These are phyloP conservation scores for Antheraea assamensis DNA, from an alignment of 2,888 invertebrate genomes.

Conservation along the genomic window DNA sequence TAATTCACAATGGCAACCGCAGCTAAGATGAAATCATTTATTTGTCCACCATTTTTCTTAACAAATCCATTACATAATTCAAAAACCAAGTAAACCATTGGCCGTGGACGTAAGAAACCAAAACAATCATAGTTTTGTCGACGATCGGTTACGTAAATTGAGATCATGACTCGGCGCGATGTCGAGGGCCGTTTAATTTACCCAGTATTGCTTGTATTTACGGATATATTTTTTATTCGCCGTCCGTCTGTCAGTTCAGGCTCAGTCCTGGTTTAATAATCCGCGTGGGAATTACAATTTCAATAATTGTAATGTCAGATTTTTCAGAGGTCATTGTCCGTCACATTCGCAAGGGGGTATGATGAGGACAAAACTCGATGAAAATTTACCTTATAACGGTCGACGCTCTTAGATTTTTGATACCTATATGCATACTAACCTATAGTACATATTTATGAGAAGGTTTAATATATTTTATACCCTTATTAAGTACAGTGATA, in stretches of 20 bases:
- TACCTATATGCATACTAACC: no score
- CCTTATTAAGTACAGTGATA: no score
- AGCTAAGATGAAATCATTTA: conserved; percentile 23
- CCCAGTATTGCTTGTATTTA: background rate
- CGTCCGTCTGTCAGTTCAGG: background rate
- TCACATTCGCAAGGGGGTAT: background rate
- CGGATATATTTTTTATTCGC: background rate
- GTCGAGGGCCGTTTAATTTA: conserved; percentile 18
- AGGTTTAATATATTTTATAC: no score
- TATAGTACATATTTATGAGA: no score
- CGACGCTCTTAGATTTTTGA: no score
- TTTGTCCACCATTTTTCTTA: conserved; percentile 34
- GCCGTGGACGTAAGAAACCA: conserved; percentile 39
- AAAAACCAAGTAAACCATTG: conserved; percentile 46
- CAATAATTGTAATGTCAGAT: background rate
- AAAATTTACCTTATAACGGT: no score
- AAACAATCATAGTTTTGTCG: conserved; percentile 47
- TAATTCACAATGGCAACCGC: conserved; percentile 7
- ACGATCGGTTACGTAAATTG: conserved; percentile 59
- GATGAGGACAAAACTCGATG: background rate
- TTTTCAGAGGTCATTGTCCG: background rate
- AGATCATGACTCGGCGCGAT: conserved; percentile 46
- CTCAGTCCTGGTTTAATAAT: background rate
- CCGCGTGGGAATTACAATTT: background rate
- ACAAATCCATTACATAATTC: conserved; percentile 45